Conservation (phyloP, 2,797 vertebrate species). For the Discoglossus pictus region DNA sequence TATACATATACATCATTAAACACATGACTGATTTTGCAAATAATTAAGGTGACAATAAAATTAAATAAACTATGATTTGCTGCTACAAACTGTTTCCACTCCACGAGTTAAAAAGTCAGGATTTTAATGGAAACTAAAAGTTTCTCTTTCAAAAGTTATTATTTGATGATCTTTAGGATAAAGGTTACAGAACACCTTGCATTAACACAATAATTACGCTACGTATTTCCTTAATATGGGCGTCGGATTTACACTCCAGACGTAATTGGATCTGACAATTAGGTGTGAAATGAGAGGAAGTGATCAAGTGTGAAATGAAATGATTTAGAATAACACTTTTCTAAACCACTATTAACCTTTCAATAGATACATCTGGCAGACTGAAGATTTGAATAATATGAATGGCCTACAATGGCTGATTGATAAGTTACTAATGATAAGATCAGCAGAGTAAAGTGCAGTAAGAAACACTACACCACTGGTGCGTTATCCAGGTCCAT, state of each 20-base stretch:
- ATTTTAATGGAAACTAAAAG: no score
- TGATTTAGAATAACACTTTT: slow-evolving; percentile 34
- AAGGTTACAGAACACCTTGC: not conserved
- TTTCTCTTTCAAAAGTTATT: no score
- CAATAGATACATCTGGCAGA: slow-evolving; percentile 26
- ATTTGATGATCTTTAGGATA: no score
- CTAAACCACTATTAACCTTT: slow-evolving; percentile 36
- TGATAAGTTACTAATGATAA: slow-evolving; percentile 13
- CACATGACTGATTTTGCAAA: no score
- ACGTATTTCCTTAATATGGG: slow-evolving; percentile 10
- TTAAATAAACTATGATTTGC: no score
- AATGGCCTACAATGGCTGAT: not conserved
- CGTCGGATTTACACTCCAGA: slow-evolving; percentile 15
- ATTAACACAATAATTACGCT: slow-evolving; percentile 9
- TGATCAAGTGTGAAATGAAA: slow-evolving; percentile 43
- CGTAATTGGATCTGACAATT: slow-evolving; percentile 46
- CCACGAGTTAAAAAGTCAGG: no score
- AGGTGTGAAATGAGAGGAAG: slow-evolving; percentile 31
- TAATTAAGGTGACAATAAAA: no score
- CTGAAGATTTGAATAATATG: slow-evolving; percentile 3
- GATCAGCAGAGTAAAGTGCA: not conserved
- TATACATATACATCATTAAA: no score
- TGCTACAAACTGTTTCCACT: no score
- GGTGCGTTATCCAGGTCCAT: no score
- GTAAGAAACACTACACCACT: no score